Base-by-base conservation (phyloP, 1,140 invertebrate species). In the Coelopa frigida region DNA sequence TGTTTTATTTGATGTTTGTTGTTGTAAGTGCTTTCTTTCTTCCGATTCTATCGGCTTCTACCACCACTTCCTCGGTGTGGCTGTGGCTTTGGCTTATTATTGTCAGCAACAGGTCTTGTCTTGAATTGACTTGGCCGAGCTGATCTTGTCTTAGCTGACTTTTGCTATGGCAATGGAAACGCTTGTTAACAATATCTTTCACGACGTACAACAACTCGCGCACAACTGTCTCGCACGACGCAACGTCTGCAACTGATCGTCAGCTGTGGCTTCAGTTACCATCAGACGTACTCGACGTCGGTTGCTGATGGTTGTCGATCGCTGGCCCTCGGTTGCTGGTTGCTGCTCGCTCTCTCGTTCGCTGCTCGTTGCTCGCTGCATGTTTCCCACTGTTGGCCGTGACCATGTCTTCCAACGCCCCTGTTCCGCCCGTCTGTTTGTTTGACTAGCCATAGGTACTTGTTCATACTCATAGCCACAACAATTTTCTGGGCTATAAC, bases 151-250 rank as follows among this genome's bases (percentile, higher is more conserved):
- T 31, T 22, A 15, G 21, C 35, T 5, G 29, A 20, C n/a, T 43
- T 20, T 44, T 44, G 22, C n/a, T 41, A 36, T 22, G 15, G 8
- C 12, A 10, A 21, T 46, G 14, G 38, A 24, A n/a, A n/a, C n/a
- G n/a, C 21, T 32, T 33, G 38, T 48, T 43, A 35, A 24, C 21
- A 31, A 32, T 43, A 26, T 32, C 31, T 21, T 48, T 36, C 29
- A 43, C 41, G 23, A 17, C 46, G 32, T 37, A 37, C 50, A 63
- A 58, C 62, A 62, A 54, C 58, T 61, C 60, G 56, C 59, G 61
- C 62, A 53, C 62, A 65, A 65, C 62, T 66, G 58, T 59, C 59
- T 60, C 55, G 62, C 58, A 59, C 62, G 62, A 66, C 59, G 59
- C 52, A 61, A 57, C 57, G 62, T 66, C 59, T 66, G 58, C 59